A percentile compares a stretch with the other conserved stretches of the same genome.
Evolutionary conservation across 2,113 vertebrate species (phyloP).

Genomic region (Hemichromis elongatus): DNA sequence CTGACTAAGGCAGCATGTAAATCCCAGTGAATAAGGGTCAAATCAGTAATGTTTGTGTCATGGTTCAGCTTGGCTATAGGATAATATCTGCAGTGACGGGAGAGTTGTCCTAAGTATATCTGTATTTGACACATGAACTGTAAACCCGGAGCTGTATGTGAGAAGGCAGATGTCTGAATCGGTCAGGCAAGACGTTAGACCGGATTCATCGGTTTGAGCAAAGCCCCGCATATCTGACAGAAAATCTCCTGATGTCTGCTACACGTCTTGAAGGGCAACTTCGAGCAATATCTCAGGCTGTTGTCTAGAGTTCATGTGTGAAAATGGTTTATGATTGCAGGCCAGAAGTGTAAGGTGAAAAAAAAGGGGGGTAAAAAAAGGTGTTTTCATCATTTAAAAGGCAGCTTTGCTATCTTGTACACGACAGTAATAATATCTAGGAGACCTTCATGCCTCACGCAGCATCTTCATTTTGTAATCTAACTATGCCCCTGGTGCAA

Average conservation of each 20-base stretch:
- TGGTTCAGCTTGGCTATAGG: not conserved
- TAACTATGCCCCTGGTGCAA: constrained; percentile 34
- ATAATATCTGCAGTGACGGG: not conserved
- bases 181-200: not conserved
- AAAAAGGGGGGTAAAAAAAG: not conserved
- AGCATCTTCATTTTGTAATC: constrained; percentile 44
- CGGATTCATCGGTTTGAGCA: not conserved
- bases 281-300: not conserved
- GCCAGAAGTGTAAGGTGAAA: not conserved
- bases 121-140: not conserved
- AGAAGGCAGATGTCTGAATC: not conserved
- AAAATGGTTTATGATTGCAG: not conserved
- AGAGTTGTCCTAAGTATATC: not conserved
- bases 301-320: not conserved
- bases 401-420: not conserved
- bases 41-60: not conserved
- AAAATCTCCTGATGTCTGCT: not conserved
- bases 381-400: constrained; percentile 18
- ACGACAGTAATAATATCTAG: constrained; percentile 22
- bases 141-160: not conserved
- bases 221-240: not conserved
- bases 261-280: not conserved
- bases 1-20: not conserved
- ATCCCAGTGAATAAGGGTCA: not conserved
- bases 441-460: constrained; percentile 20